These are phyloP conservation scores for Erannis defoliaria DNA, from an alignment of 2,888 invertebrate genomes.

Conservation along the genomic window DNA sequence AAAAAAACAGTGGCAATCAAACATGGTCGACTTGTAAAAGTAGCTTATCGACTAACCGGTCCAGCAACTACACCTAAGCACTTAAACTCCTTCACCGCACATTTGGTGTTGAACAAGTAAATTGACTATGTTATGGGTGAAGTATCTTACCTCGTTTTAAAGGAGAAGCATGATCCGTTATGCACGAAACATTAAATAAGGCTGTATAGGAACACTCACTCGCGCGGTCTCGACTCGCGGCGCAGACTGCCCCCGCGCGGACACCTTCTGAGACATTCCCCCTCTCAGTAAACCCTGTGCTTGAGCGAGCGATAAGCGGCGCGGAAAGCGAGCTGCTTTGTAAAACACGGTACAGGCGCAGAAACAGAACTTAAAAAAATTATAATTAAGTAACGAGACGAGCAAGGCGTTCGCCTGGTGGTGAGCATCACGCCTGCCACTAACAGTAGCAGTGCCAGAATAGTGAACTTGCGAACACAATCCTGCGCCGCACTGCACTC, in stretches of 20 bases:
- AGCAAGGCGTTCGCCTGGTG: no score
- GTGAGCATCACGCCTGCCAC: no score
- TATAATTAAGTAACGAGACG: no score
- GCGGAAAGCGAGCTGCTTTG: constrained; percentile 8
- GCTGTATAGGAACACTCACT: constrained; percentile 41
- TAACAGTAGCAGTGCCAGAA: no score
- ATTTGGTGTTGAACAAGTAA: background rate
- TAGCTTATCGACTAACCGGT: constrained; percentile 46
- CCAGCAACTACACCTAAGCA: constrained; percentile 25
- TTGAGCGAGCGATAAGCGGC: constrained; percentile 23
- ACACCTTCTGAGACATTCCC: constrained; percentile 21
- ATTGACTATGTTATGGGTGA: background rate
- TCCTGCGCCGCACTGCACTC: no score
- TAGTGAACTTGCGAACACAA: no score
- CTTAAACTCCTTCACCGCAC: background rate
- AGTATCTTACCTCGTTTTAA: constrained; percentile 34
- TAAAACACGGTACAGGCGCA: background rate
- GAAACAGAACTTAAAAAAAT: no score
- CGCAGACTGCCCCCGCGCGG: constrained; percentile 33
- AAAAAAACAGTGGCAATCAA: constrained; percentile 43
- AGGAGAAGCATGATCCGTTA: constrained; percentile 35
- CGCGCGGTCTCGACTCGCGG: constrained; percentile 34
- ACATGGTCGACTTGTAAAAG: constrained; percentile 41
- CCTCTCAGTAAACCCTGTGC: constrained; percentile 2
- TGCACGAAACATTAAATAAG: constrained; percentile 30